Percentiles rank a stretch among this genome's conserved stretches.
These are phyloP conservation scores for Labroides dimidiatus DNA, from an alignment of 2,797 vertebrate genomes.

Conservation along the genomic window DNA sequence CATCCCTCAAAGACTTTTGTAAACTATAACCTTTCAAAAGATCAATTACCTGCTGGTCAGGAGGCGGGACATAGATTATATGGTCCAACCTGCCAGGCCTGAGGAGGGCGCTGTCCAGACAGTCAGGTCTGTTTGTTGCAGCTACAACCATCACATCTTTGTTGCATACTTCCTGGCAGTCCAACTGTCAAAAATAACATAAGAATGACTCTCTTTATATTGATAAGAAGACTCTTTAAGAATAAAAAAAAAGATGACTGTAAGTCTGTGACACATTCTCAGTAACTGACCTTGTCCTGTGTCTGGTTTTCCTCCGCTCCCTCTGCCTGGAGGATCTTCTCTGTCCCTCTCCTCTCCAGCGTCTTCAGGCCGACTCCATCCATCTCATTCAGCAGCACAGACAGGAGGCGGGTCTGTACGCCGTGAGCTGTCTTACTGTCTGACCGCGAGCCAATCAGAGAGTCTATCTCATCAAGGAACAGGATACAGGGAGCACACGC, in stretches of 20 bases:
- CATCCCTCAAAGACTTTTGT: too few relatives aligned
- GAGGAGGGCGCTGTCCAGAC: slow-evolving; percentile 92
- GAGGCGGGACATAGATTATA: slow-evolving; percentile 92
- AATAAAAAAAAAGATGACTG: too few relatives aligned
- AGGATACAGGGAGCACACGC: slow-evolving; percentile 92
- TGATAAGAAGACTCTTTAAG: not conserved
- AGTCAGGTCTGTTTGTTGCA: slow-evolving; percentile 93
- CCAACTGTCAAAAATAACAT: slow-evolving; percentile 76
- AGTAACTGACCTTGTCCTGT: slow-evolving; percentile 78
- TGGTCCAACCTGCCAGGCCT: slow-evolving; percentile 95
- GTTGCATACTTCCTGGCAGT: slow-evolving; percentile 88
- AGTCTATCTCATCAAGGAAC: slow-evolving; percentile 98
- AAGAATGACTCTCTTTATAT: not conserved
- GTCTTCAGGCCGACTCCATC: slow-evolving; percentile 92
- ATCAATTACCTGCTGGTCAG: slow-evolving; percentile 88
- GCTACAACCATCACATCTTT: slow-evolving; percentile 92
- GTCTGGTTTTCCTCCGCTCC: slow-evolving; percentile 61
- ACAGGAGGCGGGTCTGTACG: slow-evolving; percentile 90
- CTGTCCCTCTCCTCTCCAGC: slow-evolving; percentile 87
- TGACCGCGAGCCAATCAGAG: slow-evolving; percentile 90
- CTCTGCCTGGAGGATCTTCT: slow-evolving; percentile 75
- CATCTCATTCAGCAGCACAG: slow-evolving; percentile 96
- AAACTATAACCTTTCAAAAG: not conserved
- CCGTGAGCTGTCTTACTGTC: slow-evolving; percentile 66
- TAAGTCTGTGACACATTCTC: not conserved